phyloP scores from a whole-genome alignment of 2,888 invertebrate genomes.

The Volucella inflata region DNA sequence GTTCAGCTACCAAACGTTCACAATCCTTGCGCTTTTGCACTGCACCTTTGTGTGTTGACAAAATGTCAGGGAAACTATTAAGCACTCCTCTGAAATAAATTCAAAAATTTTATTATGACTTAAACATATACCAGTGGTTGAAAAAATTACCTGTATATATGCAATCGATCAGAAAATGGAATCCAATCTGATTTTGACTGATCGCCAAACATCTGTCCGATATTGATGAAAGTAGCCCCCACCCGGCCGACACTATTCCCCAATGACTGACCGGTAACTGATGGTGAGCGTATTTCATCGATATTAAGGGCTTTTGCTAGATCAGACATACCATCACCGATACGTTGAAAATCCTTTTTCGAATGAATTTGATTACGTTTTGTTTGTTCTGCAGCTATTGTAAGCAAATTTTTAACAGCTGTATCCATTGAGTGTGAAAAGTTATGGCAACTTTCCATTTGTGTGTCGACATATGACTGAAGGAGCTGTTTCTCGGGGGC shows the following conservation, averaged over 20 bases:
- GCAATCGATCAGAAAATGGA: constrained; percentile 94
- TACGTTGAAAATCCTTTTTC: constrained; percentile 93
- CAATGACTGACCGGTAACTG: constrained; percentile 87
- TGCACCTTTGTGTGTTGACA: constrained; percentile 94
- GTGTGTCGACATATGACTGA: constrained; percentile 90
- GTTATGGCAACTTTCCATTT: constrained; percentile 92
- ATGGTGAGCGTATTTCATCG: constrained; percentile 87
- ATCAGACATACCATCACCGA: constrained; percentile 93
- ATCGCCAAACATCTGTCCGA: constrained; percentile 95
- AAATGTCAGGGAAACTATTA: constrained; percentile 94
- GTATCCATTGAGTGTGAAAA: constrained; percentile 94
- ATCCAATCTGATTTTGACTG: constrained; percentile 96
- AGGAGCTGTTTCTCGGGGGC: constrained; percentile 92
- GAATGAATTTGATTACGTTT: constrained; percentile 90
- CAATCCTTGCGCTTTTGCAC: constrained; percentile 95
- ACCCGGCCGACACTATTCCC: constrained; percentile 93
- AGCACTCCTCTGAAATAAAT: constrained; percentile 89
- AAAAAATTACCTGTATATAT: constrained; percentile 89
- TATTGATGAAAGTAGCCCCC: constrained; percentile 94
- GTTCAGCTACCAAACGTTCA: constrained; percentile 90
- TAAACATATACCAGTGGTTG: neutral
- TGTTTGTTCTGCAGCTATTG: constrained; percentile 92
- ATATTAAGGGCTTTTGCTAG: constrained; percentile 93
- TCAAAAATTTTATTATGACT: neutral
- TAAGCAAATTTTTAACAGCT: constrained; percentile 92